Base-by-base conservation (phyloP, 2,113 vertebrate genomes). In the Cavia aperea region DNA sequence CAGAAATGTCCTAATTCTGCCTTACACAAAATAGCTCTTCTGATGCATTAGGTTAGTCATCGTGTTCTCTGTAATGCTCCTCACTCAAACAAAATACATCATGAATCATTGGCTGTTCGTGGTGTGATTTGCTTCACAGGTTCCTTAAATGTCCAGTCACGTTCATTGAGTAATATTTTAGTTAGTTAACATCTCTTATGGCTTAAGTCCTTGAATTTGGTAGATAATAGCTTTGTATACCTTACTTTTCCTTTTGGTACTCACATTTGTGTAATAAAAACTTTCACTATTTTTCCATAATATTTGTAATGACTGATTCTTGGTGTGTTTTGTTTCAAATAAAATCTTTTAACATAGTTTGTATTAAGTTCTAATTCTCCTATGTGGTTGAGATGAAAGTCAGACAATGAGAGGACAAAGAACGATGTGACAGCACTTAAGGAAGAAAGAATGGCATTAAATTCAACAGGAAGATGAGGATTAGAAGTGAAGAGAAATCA, bases 271-370 rank as follows among this genome's bases (percentile, higher is more conserved):
- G 3, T 29, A 87, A 24, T 81, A 72, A 56, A 91, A 90, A 29
- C 14, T 58, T 86, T 23, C 13, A 54, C 23, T 77, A 12, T 18
- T 26, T 51, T 89, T 95, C 15, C 75, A 72, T 77, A n/a, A 91
- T 73, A 92, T 54, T 94, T 51, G 31, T 81, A 39, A 39, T 75
- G 58, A 5, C 31, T 88, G 36, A 89, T 88, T 89, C 63, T 86
- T 36, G 54, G 33, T 56, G 33, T 39, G 58, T 23, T 84, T 92
- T 70, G 15, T 73, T 5, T 86, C 36, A 90, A 79, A 73, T 65
- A 81, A 92, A 85, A 86, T 24, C 9, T 46, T 87, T 89, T 93
- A 39, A 84, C 23, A 66, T 70, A 81, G 89, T 39, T 89, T 82
- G 81, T 79, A 31, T 56, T 58, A 72, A 86, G 26, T 9, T 66